A percentile compares a stretch with the other conserved stretches of the same genome.
phyloP scores from a whole-genome alignment of 1,140 invertebrate species.

The Marisa cornuarietis region DNA sequence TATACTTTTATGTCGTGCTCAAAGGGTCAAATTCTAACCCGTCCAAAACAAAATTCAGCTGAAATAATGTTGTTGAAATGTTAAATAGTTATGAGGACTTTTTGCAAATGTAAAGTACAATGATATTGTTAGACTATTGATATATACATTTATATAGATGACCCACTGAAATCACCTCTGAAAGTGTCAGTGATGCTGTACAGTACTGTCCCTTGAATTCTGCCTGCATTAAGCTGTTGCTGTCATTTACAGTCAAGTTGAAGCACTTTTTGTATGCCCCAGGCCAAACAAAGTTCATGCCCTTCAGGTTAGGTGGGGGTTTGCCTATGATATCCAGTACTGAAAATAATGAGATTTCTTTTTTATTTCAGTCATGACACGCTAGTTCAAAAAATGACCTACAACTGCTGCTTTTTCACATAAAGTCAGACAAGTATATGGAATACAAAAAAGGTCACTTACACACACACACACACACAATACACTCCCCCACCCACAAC shows the following conservation, averaged over 20 bases:
- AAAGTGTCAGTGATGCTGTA: neutral
- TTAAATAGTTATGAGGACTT: no score
- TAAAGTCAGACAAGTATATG: no score
- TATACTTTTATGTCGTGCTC: no score
- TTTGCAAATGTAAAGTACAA: neutral
- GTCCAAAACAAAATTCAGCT: no score
- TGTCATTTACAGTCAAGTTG: slow-evolving; percentile 12
- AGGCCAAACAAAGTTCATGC: slow-evolving; percentile 11
- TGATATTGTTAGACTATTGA: neutral
- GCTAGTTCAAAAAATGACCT: no score
- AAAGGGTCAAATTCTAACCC: no score
- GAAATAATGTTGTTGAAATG: no score
- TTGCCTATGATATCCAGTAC: slow-evolving; percentile 31
- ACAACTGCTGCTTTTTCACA: no score
- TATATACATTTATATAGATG: neutral
- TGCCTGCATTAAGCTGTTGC: neutral
- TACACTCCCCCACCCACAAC: no score
- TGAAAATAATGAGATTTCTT: slow-evolving; percentile 5
- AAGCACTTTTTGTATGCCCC: slow-evolving; percentile 29
- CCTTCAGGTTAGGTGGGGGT: slow-evolving; percentile 9
- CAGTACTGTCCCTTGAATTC: slow-evolving; percentile 26
- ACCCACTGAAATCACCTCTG: neutral
- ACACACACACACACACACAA: no score
- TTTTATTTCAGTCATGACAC: no score
- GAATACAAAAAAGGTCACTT: no score